These are phyloP conservation scores for Epizoanthus stellaris DNA, from an alignment of 92 coral and sea anemone species.

Conservation along the genomic window DNA sequence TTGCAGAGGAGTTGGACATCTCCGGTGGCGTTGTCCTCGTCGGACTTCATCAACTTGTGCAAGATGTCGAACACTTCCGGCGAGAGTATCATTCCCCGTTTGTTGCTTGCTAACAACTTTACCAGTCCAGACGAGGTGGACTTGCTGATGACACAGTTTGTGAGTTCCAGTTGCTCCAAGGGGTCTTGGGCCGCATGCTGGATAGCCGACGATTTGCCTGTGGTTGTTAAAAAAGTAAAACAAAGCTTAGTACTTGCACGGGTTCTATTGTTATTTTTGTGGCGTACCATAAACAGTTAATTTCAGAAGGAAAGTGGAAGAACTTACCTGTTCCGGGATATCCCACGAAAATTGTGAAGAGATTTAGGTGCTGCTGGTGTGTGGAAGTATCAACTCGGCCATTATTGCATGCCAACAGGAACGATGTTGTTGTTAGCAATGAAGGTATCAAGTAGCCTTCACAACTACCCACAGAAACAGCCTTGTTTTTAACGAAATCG, in stretches of 20 bases:
- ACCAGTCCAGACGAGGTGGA: slow-evolving; percentile 55
- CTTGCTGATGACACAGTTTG: slow-evolving; percentile 52
- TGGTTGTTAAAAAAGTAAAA: no score
- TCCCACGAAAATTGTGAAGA: slow-evolving; percentile 53
- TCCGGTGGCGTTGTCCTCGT: slow-evolving; percentile 63
- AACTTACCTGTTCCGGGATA: slow-evolving; percentile 64
- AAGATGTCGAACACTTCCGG: slow-evolving; percentile 59
- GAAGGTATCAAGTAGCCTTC: slow-evolving; percentile 38
- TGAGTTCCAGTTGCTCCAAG: slow-evolving; percentile 44
- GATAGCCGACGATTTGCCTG: slow-evolving; percentile 54
- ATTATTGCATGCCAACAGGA: slow-evolving; percentile 35
- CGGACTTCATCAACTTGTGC: slow-evolving; percentile 60
- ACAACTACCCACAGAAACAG: slow-evolving; percentile 39
- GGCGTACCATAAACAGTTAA: neutral
- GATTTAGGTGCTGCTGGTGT: slow-evolving; percentile 50
- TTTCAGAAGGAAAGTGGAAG: neutral
- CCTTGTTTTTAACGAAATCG: slow-evolving; percentile 38
- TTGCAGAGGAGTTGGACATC: slow-evolving; percentile 67
- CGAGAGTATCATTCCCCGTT: slow-evolving; percentile 45
- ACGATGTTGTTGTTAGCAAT: slow-evolving; percentile 41
- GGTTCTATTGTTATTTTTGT: no score
- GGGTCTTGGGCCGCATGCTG: slow-evolving; percentile 53
- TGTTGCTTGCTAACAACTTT: slow-evolving; percentile 44
- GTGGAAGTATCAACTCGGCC: slow-evolving; percentile 35
- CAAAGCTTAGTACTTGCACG: no score